Base-by-base conservation (phyloP, 2,113 vertebrate genomes). In the Ibidorhyncha struthersii region DNA sequence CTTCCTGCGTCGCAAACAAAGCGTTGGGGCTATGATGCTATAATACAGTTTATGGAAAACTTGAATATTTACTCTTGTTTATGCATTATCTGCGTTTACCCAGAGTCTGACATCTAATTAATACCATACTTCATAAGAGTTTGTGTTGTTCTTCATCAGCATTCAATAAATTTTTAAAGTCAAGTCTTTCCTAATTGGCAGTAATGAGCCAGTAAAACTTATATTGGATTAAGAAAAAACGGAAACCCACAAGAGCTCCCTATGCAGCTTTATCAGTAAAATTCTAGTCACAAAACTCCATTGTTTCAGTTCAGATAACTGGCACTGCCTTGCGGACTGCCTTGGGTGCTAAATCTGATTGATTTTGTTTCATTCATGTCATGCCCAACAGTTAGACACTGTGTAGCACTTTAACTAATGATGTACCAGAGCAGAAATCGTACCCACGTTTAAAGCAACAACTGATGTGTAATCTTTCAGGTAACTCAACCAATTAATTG, bases 101-200 rank as follows among this genome's bases (percentile, higher is more conserved):
- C 18, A 61, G 59, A 69, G 43, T 49, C 61, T 56, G 38, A 65
- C 45, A 71, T 82, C 62, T 92, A 90, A 97, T 86, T 80, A 77
- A 90, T 95, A 49, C 26, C 83, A 66, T 27, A 32, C 50, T 90
- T 87, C 2, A 1, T 70, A 71, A 34, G 50, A 85, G 40, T 89
- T 86, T 67, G 85, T 86, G 70, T 38, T 74, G 27, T 63, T 94
- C 36, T 95, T 91, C 66, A 79, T 92, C 83, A 93, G 56, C 61
- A 40, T 92, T 88, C 72, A 82, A 85, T 94, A 86, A n/a, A 69
- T 77, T 61, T 91, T 87, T 90, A 71, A 94, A 91, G 43, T 47
- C 56, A 76, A 87, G 41, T 67, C 56, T 94, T 89, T 95, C 73
- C 73, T 96, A 96, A 96, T 93, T 94, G 86, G 50, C 79, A 93